These are phyloP conservation scores for Cryptocheilus praepositus DNA, from an alignment of 2,888 invertebrate species.

Conservation along the genomic window DNA sequence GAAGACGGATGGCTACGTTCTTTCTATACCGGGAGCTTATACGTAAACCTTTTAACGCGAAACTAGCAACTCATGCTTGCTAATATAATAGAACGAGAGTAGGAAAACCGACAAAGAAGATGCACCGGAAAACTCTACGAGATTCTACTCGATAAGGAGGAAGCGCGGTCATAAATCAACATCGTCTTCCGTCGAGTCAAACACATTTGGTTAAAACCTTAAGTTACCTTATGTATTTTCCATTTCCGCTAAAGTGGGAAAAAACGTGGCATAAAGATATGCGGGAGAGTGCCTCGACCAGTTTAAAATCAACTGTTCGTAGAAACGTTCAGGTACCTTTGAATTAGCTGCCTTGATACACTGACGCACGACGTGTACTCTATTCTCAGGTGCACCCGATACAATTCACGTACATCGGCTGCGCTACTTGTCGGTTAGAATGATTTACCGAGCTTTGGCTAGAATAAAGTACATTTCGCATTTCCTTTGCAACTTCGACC, in stretches of 20 bases:
- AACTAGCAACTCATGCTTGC: slow-evolving; percentile 41
- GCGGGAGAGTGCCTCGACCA: no score
- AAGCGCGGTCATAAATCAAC: slow-evolving; percentile 2
- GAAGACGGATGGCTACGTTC: not conserved
- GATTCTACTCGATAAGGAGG: slow-evolving; percentile 2
- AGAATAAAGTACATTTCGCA: slow-evolving; percentile 3
- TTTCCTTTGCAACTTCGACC: not conserved
- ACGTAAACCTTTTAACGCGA: slow-evolving; percentile 11
- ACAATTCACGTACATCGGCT: not conserved
- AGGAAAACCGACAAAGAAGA: slow-evolving; percentile 4
- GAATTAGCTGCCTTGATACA: slow-evolving; percentile 31
- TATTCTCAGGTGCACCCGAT: slow-evolving; percentile 19
- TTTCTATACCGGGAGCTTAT: not conserved
- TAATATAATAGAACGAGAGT: slow-evolving; percentile 36
- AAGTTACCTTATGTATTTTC: slow-evolving; percentile 1
- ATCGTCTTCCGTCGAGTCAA: not conserved
- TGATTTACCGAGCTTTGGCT: not conserved
- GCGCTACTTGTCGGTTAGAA: no score
- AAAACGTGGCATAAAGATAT: no score
- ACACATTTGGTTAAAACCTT: not conserved
- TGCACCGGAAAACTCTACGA: not conserved
- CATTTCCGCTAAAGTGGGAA: not conserved
- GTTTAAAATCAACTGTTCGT: slow-evolving; percentile 3
- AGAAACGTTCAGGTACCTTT: slow-evolving; percentile 11
- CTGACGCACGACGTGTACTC: slow-evolving; percentile 20